Evolutionary conservation across 2,113 vertebrate species (phyloP), one percentile per base, ranked within the genome.

Genomic region (Hemicordylus capensis): DNA sequence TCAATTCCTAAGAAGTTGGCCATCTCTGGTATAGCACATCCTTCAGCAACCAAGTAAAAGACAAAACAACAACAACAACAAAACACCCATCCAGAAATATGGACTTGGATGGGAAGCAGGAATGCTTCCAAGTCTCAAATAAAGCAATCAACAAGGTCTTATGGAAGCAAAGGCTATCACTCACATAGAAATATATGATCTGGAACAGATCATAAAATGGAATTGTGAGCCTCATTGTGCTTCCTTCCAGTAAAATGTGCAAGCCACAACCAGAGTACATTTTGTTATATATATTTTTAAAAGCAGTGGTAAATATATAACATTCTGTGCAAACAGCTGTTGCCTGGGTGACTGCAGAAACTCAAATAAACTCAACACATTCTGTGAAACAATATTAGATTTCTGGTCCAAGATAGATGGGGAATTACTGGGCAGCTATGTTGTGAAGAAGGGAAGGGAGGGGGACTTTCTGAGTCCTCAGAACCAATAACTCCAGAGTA

Each of bases 301-400:
- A 72, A 51, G 39, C 17, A 51, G 61, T 12, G 56, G 56, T 85
- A 79, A 80, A 80, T 80, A 85, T 31, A 37, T 79, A 78, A 85
- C n/a, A 34, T 59, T 61, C 76, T n/a, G 26, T 64, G 76, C 74
- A 88, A 58, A n/a, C 85, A 26, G 4, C 1, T 70, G 80, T 90
- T 93, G 82, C 87, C 83, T 44, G 81, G 83, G 88, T 73, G 67
- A 90, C 83, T 72, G 70, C 42, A 69, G 69, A 91, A 91, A 89
- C 51, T 87, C 69, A 88, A 74, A 73, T 0, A 87, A 84, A 83
- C 0, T 87, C 39, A 61, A 85, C 59, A 85, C 77, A 80, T 34
- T 72, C n/a, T 81, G 87, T 83, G 20, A 89, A 44, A 17, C 10
- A 2, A 63, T 79, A 79, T 44, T 64, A 85, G 17, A 76, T 77